Evolutionary conservation across 1,140 invertebrate genomes (phyloP).

Genomic region (Drosophila triauraria): DNA sequence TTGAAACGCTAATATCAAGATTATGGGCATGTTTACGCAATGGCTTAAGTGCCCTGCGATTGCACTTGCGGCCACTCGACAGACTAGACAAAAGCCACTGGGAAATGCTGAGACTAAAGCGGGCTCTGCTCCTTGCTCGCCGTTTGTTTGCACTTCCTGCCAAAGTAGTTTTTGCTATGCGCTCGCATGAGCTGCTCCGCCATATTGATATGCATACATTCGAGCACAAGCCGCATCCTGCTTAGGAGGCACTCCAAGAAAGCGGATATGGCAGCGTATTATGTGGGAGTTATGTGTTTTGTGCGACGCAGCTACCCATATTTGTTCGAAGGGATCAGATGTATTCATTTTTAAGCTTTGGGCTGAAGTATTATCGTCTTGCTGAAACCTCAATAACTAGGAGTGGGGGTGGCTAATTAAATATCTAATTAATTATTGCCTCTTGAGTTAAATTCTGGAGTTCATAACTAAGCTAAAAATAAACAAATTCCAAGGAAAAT

Average conservation of each 20-base stretch:
- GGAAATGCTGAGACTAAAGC: conserved; percentile 11
- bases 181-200: conserved; percentile 37
- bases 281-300: conserved; percentile 23
- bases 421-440: conserved; percentile 10
- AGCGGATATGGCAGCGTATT: conserved; percentile 23
- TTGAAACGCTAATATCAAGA: conserved; percentile 69
- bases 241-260: conserved; percentile 21
- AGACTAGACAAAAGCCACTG: conserved; percentile 47
- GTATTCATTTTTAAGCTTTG: neutral
- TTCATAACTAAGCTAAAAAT: neutral
- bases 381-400: too few relatives aligned
- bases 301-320: conserved; percentile 4
- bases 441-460: neutral
- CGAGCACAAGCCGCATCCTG: conserved; percentile 11
- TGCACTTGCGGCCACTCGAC: conserved; percentile 62
- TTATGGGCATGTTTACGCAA: conserved; percentile 67
- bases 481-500: neutral
- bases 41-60: conserved; percentile 67
- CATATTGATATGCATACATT: conserved; percentile 48
- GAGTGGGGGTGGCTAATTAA: neutral
- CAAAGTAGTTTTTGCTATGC: conserved; percentile 65
- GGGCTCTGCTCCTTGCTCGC: neutral
- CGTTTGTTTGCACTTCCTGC: conserved; percentile 47
- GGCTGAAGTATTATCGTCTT: neutral
- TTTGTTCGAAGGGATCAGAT: conserved; percentile 13